Base-by-base conservation (phyloP, 2,113 vertebrate species). In the Megatriorchis doriae region DNA sequence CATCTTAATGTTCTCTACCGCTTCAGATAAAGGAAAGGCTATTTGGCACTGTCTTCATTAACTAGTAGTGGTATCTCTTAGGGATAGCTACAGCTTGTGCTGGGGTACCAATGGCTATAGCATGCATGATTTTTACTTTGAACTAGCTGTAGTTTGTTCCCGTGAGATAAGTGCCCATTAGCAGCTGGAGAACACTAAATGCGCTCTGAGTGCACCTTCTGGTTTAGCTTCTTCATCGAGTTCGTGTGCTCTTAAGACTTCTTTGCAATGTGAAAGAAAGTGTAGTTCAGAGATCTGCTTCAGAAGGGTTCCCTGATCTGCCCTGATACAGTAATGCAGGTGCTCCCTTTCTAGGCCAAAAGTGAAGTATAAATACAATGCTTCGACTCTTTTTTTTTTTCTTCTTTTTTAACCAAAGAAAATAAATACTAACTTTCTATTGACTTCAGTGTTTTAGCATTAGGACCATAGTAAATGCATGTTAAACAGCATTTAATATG, bases 81-180 rank as follows among this genome's bases (percentile, higher is more conserved):
- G 20, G 15, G 6, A 17, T n/a, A 62, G 16, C 25, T 63, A 40
- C 25, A 80, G 13, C 6, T 62, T 1, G 0, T 67, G 15, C 11
- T 53, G 14, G 7, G 3, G 32, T 61, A 61, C n/a, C 13, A 38
- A 7, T 34, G 48, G 10, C 20, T 53, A 11, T 5, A 27, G 4
- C 11, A 65, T 56, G 61, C 31, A 53, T 8, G 0, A 32, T 72
- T 94, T 84, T 84, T 53, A 16, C 10, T 77, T 90, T 53, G 38
- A 87, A 27, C 16, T 50, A 45, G 11, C 11, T 63, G 20, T 52
- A 53, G n/a, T 36, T 52, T 59, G 9, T 65, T 65, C 15, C 14
- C 7, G 3, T 48, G 10, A 84, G 26, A 21, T 50, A 84, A 56
- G 45, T 36, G 25, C n/a, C 29, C 13, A 25, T 50, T 61, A 70